A percentile compares a stretch with the other conserved stretches of the same genome.
phyloP scores from a whole-genome alignment of 1,140 invertebrate species.

The Dreissena polymorpha region DNA sequence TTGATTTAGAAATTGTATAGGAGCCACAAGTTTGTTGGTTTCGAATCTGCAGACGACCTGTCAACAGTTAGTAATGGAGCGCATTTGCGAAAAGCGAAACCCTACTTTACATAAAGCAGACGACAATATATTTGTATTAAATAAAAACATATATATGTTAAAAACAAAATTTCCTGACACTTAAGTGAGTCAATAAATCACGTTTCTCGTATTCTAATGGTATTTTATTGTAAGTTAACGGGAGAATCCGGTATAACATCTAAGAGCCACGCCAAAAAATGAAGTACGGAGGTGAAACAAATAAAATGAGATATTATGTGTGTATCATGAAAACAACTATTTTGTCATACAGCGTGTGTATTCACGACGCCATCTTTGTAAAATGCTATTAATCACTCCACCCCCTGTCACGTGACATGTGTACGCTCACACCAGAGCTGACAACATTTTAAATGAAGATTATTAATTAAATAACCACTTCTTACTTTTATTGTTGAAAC shows the following conservation, averaged over 20 bases:
- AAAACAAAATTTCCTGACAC: neutral
- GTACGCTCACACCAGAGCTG: too few species aligned
- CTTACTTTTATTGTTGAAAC: too few species aligned
- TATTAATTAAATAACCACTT: too few species aligned
- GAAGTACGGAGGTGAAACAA: neutral
- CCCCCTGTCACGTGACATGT: too few species aligned
- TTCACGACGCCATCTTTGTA: too few species aligned
- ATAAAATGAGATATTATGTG: too few species aligned
- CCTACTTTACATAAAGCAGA: conserved; percentile 43
- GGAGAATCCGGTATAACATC: neutral
- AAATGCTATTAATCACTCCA: too few species aligned
- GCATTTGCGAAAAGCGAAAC: conserved; percentile 10
- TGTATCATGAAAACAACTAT: too few species aligned
- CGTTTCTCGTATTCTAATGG: conserved; percentile 3
- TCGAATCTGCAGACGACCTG: conserved; percentile 40
- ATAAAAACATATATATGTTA: too few species aligned
- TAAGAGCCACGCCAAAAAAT: neutral
- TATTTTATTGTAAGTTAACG: neutral
- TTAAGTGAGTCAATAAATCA: conserved; percentile 1
- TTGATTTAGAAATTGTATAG: conserved; percentile 37
- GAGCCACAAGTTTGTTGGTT: conserved; percentile 33
- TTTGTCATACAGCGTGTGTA: too few species aligned
- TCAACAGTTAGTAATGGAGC: conserved; percentile 29
- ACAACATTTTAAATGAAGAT: too few species aligned
- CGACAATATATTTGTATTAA: conserved; percentile 4